phyloP scores from a whole-genome alignment of 2,888 invertebrate species.

The Pterostichus madidus region DNA sequence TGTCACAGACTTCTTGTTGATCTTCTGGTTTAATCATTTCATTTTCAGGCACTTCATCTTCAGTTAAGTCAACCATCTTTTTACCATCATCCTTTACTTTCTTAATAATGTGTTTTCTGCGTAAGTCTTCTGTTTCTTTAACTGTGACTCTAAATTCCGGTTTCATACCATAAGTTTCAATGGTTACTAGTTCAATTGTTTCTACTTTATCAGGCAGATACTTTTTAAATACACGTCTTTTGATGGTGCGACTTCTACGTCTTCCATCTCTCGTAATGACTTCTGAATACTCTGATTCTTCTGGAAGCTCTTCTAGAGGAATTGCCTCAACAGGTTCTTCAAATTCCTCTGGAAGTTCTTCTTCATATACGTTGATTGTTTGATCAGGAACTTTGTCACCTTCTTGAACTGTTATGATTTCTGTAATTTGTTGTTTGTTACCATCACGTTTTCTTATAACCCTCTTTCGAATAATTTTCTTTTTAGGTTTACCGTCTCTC shows the following conservation, averaged over 20 bases:
- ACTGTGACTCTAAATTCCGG: constrained; percentile 75
- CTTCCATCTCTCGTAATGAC: constrained; percentile 72
- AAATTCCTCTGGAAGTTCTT: constrained; percentile 74
- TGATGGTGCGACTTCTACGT: constrained; percentile 71
- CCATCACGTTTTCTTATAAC: constrained; percentile 73
- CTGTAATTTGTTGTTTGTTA: constrained; percentile 74
- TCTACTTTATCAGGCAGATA: constrained; percentile 72
- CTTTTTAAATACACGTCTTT: constrained; percentile 74
- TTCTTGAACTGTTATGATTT: constrained; percentile 77
- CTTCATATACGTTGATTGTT: constrained; percentile 72
- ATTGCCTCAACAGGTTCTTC: constrained; percentile 68
- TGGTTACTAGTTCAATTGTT: constrained; percentile 74
- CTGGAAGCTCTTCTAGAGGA: constrained; percentile 69
- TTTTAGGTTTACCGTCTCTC: constrained; percentile 69
- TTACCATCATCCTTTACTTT: constrained; percentile 67
- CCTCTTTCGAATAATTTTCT: constrained; percentile 71
- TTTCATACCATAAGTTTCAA: constrained; percentile 74
- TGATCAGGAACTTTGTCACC: constrained; percentile 75
- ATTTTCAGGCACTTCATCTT: constrained; percentile 74
- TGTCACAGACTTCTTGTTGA: constrained; percentile 61
- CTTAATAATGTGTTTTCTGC: constrained; percentile 68
- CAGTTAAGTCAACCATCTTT: constrained; percentile 71
- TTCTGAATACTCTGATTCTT: constrained; percentile 71
- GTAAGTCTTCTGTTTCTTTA: constrained; percentile 66
- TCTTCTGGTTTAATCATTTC: constrained; percentile 15